phyloP scores from a whole-genome alignment of 1,140 invertebrate species.

The Trinorchestia longiramus region DNA sequence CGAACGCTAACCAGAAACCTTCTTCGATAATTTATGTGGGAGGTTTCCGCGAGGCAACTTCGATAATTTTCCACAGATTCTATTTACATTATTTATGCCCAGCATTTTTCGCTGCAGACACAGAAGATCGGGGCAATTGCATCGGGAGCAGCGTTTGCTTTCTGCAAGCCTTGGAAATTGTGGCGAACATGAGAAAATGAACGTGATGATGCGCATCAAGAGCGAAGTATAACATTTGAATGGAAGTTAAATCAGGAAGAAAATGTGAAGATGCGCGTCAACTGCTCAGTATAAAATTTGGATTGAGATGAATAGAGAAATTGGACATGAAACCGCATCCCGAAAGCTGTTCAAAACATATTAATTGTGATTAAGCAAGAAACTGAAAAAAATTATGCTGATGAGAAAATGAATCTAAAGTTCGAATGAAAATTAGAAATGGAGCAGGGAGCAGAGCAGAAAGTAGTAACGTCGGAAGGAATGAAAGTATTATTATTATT shows the following conservation, averaged over 20 bases:
- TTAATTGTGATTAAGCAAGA: not conserved
- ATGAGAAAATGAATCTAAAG: no score
- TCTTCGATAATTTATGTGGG: slow-evolving; percentile 48
- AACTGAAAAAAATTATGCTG: no score
- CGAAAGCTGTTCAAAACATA: not conserved
- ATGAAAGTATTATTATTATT: no score
- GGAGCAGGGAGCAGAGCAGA: no score
- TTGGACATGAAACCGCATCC: not conserved
- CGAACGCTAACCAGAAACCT: slow-evolving; percentile 45
- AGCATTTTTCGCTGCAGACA: slow-evolving; percentile 10
- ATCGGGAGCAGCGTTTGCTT: not conserved
- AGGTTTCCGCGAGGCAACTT: slow-evolving; percentile 35
- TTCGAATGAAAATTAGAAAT: no score
- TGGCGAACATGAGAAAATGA: not conserved
- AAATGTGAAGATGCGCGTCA: not conserved
- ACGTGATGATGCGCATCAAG: not conserved
- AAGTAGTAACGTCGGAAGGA: no score
- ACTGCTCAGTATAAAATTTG: not conserved
- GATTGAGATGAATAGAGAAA: not conserved
- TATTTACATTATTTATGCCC: slow-evolving; percentile 47
- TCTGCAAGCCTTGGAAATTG: not conserved
- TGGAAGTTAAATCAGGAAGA: not conserved
- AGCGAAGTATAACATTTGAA: not conserved
- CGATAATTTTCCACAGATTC: slow-evolving; percentile 47
- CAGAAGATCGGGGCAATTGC: slow-evolving; percentile 45